Conservation (phyloP, 2,797 vertebrate species). For the Sparus aurata region DNA sequence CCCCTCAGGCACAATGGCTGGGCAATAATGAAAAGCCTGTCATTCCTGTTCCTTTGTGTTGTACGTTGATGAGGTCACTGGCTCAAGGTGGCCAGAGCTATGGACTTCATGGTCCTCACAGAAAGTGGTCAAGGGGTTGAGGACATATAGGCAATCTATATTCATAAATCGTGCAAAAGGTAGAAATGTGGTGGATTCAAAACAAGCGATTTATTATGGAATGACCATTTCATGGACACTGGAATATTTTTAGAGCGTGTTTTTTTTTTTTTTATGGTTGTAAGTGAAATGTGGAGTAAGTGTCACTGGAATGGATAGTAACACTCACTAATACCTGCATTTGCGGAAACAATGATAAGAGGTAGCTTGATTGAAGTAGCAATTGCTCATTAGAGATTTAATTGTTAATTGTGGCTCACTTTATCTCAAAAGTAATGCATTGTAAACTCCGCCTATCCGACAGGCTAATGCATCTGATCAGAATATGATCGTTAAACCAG, state of each 20-base stretch:
- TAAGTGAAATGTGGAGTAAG: conserved; percentile 17
- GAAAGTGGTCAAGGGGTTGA: conserved; percentile 66
- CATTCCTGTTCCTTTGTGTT: conserved; percentile 85
- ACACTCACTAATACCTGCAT: conserved; percentile 27
- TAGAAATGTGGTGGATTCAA: conserved; percentile 43
- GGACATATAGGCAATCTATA: conserved; percentile 53
- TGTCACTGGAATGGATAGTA: conserved; percentile 13
- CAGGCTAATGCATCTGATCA: conserved; percentile 49
- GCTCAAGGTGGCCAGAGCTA: conserved; percentile 74
- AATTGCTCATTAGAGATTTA: conserved; percentile 43
- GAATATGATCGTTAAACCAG: conserved; percentile 51
- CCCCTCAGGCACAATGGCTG: conserved; percentile 81
- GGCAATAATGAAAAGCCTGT: conserved; percentile 86
- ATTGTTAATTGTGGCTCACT: conserved; percentile 52
- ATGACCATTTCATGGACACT: not conserved
- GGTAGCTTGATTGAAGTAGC: conserved; percentile 39
- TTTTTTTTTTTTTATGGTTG: not conserved
- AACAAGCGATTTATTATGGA: not conserved
- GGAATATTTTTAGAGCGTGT: not conserved
- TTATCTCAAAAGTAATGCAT: conserved; percentile 38
- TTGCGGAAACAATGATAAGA: conserved; percentile 34
- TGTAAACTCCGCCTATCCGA: conserved; percentile 30
- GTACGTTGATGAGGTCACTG: conserved; percentile 85
- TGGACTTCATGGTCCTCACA: conserved; percentile 33
- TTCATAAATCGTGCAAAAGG: conserved; percentile 33